Base-by-base conservation (phyloP, 2,888 invertebrate species). In the Eupithecia inturbata region DNA sequence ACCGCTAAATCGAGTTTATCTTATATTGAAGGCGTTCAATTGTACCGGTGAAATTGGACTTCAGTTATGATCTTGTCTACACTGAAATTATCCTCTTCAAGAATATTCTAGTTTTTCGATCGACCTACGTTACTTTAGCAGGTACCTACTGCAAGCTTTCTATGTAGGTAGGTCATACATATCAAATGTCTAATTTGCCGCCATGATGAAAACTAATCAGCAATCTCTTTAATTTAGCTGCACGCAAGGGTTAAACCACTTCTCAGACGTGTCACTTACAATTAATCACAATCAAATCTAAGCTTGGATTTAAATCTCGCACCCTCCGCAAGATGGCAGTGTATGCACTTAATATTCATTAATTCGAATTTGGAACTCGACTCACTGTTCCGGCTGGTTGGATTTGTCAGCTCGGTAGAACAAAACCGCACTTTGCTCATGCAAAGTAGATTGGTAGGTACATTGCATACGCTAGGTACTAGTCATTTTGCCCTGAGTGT, bases 301-400 rank as follows among this genome's bases (percentile, higher is more conserved):
- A 71, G 67, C 68, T 73, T 73, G 67, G 68, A 70, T 76, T 76
- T 76, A 73, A 76, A 76, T 76, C 68, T 66, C 66, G 64, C 68
- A 49, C 75, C 76, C 76, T 70, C 70, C 68, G 68, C 71, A 62
- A 76, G 76, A 71, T 76, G 73, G 73, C 72, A 33, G 33, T 72
- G 76, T 71, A 71, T 86, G 86, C 88, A 88, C 89, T 92, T 91
- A 91, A 90, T 92, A 92, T 92, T 92, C 92, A 94, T 93, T 91
- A 91, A 89, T 90, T 88, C 84, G 79, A 91, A 89, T 90, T 88
- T 84, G 79, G 63, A 84, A 82, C 85, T 85, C 84, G 84, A 83
- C 81, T 83, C 88, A 84, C 77, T 87, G 85, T 92, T 92, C 89
- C 89, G 85, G 85, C 84, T 83, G 86, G 87, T 39, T 88, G 77